These are phyloP conservation scores for Leptinotarsa rubiginosa DNA, from an alignment of 2,888 invertebrate species.

Conservation along the genomic window DNA sequence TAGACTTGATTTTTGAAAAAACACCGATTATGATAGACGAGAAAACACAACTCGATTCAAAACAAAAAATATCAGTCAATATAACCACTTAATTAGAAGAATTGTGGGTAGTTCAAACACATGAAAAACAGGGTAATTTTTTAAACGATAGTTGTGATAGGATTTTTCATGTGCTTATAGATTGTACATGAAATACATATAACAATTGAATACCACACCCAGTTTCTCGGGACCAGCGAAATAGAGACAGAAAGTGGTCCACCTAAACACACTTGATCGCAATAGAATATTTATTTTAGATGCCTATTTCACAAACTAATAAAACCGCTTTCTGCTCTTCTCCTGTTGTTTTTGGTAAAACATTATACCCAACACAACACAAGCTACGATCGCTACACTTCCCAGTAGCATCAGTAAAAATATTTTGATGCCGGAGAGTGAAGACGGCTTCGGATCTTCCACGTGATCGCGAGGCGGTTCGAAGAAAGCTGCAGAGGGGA, in stretches of 20 bases:
- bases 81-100: conserved; percentile 4
- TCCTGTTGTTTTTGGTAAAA: conserved; percentile 94
- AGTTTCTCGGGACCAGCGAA: neutral
- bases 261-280: neutral
- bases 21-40: neutral
- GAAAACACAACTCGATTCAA: conserved; percentile 1
- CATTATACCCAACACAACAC: conserved; percentile 89
- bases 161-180: neutral
- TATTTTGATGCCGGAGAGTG: conserved; percentile 90
- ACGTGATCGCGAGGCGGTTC: conserved; percentile 92
- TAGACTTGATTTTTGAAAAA: neutral
- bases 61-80: conserved; percentile 12
- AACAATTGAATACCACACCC: conserved; percentile 3
- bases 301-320: conserved; percentile 63
- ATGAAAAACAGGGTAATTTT: neutral
- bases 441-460: conserved; percentile 86
- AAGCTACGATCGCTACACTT: conserved; percentile 84
- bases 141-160: neutral
- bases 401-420: conserved; percentile 89
- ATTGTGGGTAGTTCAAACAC: neutral
- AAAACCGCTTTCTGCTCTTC: conserved; percentile 88
- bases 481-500: conserved; percentile 89
- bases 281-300: neutral
- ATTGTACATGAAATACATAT: conserved; percentile 6
- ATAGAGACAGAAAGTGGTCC: neutral